Base-by-base conservation (phyloP, 2,888 invertebrate species). In the Anthophora plumipes region DNA sequence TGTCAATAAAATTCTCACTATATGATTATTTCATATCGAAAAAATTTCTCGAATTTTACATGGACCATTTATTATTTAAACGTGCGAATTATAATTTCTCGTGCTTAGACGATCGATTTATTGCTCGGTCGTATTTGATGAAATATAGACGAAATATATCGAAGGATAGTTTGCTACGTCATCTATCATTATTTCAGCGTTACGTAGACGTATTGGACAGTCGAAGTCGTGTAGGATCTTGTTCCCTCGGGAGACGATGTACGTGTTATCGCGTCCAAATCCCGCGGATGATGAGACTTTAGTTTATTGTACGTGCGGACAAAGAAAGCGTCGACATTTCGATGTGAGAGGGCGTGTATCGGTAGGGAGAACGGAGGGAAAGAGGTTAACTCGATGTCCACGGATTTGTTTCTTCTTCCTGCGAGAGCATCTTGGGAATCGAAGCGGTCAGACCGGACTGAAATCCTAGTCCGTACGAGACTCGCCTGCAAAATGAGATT, bases 211-310 rank as follows among this genome's bases (percentile, higher is more conserved):
- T 52, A 55, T 68, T n/a, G 77, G 77, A 70, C 77, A 67, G 74
- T 70, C 52, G 69, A 46, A 54, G 70, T 39, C 63, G 46, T 50
- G 63, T 54, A 52, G 71, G 66, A 57, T 61, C 73, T 48, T 37
- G 17, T 48, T 59, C 70, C 76, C 71, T 57, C 69, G 50, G 74
- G 88, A 88, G 88, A 88, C 84, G 89, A 89, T 89, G 85, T 85
- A 79, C 92, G 91, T 89, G 91, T 92, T 92, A 92, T 92, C 92
- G 89, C 90, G 80, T 83, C 85, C 89, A 93, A 93, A 93, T 92
- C 93, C 93, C 91, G 90, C 89, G 91, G 92, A 93, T 93, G 93
- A 93, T 93, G 93, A 92, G 92, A 93, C 93, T 93, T 93, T 93
- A 90, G 91, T 93, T 93, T 93, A 93, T 93, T 91, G 93, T 92